phyloP scores from a whole-genome alignment of 2,797 vertebrate species.

The Garrulus glandarius region DNA sequence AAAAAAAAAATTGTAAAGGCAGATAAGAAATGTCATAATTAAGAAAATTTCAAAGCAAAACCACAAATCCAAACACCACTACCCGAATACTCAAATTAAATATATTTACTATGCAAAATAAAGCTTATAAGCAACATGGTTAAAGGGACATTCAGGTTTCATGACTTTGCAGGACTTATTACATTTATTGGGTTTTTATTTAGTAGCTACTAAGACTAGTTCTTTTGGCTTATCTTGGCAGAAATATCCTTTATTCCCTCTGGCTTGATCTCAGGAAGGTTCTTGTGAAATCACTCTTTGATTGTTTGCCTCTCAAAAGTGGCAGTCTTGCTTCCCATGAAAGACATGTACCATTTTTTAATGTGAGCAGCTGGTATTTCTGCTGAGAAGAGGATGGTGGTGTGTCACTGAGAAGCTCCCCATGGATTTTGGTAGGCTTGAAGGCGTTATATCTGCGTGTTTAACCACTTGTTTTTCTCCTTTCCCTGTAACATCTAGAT shows the following conservation, averaged over 20 bases:
- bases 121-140: background rate
- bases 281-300: background rate
- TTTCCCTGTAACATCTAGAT: background rate
- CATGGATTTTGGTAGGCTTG: background rate
- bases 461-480: background rate
- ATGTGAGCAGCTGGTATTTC: background rate
- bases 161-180: background rate
- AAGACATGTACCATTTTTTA: rapidly evolving
- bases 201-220: background rate
- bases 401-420: background rate
- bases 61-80: background rate
- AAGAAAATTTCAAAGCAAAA: background rate
- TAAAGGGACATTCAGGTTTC: background rate
- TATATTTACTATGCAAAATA: background rate
- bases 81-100: background rate
- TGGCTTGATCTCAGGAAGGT: background rate
- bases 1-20: background rate
- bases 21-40: background rate
- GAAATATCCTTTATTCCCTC: background rate
- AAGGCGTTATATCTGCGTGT: background rate
- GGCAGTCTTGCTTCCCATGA: background rate
- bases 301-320: background rate
- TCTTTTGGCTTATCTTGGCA: background rate
- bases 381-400: background rate
- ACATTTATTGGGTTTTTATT: background rate